These are phyloP conservation scores for Discoglossus pictus DNA, from an alignment of 2,797 vertebrate genomes.

Conservation along the genomic window DNA sequence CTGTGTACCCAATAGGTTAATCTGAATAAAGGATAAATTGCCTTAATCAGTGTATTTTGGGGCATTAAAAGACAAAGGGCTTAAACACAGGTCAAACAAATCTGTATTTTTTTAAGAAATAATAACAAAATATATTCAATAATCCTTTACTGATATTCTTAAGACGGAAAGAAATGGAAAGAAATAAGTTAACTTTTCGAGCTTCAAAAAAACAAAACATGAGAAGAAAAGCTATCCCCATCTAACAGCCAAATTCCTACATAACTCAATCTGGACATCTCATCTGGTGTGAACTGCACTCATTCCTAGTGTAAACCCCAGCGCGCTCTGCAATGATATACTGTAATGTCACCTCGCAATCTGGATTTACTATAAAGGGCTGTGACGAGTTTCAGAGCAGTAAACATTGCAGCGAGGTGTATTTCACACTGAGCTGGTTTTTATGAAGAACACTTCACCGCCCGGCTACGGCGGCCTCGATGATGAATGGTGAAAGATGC, in stretches of 20 bases:
- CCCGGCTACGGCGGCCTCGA: conserved; percentile 85
- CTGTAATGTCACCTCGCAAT: conserved; percentile 94
- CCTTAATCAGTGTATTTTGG: too few species aligned
- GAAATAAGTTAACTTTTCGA: conserved; percentile 81
- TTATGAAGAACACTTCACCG: conserved; percentile 99
- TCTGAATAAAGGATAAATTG: too few species aligned
- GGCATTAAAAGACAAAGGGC: too few species aligned
- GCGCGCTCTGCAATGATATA: conserved; percentile 89
- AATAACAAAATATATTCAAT: too few species aligned
- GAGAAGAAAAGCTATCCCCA: conserved; percentile 73
- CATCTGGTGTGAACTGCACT: conserved; percentile 85
- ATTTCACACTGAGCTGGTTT: conserved; percentile 99
- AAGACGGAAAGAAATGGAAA: conserved; percentile 14
- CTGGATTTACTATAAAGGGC: conserved; percentile 96
- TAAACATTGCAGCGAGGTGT: conserved; percentile 98
- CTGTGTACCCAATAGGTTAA: too few species aligned
- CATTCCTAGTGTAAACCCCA: conserved; percentile 79
- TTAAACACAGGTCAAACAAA: too few species aligned
- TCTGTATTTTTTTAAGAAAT: too few species aligned
- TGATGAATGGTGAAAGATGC: conserved; percentile 99
- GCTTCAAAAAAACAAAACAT: conserved; percentile 63
- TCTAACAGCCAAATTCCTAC: conserved; percentile 88
- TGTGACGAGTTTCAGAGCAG: conserved; percentile 96
- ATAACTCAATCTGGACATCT: conserved; percentile 95
- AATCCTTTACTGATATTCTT: too few species aligned